phyloP scores from a whole-genome alignment of 2,888 invertebrate species.

The Sabatieria punctata region DNA sequence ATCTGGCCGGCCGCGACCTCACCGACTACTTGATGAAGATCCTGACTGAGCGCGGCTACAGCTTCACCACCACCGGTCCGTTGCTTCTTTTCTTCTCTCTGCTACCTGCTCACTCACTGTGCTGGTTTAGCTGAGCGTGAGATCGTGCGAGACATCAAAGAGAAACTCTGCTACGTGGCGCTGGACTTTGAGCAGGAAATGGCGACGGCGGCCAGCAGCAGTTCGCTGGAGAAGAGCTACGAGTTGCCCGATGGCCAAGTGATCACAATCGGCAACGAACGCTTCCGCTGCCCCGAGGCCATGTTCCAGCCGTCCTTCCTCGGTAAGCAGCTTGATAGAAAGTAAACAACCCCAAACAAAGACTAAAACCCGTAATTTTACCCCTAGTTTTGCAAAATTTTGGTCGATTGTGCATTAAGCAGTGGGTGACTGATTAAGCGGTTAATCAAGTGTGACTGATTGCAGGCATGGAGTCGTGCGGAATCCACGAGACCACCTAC shows the following conservation, averaged over 20 bases:
- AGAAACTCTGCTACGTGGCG: constrained; percentile 50
- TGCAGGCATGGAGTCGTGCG: constrained; percentile 64
- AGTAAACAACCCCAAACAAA: no score
- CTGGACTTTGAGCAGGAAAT: constrained; percentile 87
- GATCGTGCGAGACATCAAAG: constrained; percentile 64
- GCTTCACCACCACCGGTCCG: constrained; percentile 38
- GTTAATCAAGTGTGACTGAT: no score
- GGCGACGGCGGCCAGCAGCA: constrained; percentile 75
- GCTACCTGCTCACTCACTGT: neutral
- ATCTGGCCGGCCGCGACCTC: constrained; percentile 17
- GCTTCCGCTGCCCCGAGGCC: constrained; percentile 12
- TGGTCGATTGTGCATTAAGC: no score
- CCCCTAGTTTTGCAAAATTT: no score
- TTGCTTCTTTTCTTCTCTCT: neutral
- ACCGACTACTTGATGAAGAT: constrained; percentile 22
- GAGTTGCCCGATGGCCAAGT: constrained; percentile 54
- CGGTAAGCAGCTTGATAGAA: no score
- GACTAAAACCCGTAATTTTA: no score
- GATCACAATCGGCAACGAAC: constrained; percentile 9
- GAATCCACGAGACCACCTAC: constrained; percentile 72
- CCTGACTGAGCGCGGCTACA: constrained; percentile 36
- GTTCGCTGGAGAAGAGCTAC: constrained; percentile 75
- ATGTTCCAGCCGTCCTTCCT: constrained; percentile 30
- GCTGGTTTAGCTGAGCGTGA: constrained; percentile 44
- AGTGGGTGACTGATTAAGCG: no score